Conservation (phyloP, 1,140 invertebrate genomes). For the Drosophila jambulina region DNA sequence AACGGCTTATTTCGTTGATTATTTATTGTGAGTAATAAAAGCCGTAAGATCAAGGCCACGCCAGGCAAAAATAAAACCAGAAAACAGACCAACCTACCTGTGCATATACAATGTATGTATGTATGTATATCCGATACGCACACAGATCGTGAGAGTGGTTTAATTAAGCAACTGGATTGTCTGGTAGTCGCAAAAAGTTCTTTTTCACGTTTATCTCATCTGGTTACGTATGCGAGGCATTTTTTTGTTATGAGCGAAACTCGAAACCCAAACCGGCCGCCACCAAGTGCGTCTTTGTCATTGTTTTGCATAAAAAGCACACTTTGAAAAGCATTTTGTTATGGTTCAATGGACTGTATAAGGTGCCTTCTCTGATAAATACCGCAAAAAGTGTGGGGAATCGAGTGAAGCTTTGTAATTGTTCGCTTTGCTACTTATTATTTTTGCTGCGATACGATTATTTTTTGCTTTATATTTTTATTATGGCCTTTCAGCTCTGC, state of each 20-base stretch:
- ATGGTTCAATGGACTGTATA: slow-evolving; percentile 58
- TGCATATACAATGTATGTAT: slow-evolving; percentile 1
- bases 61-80: slow-evolving; percentile 21
- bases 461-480: neutral
- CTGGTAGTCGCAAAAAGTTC: slow-evolving; percentile 25
- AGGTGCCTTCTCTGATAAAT: slow-evolving; percentile 24
- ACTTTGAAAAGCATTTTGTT: slow-evolving; percentile 43
- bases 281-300: slow-evolving; percentile 23
- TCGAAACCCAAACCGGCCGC: slow-evolving; percentile 31
- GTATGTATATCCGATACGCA: slow-evolving; percentile 4
- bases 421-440: slow-evolving; percentile 38
- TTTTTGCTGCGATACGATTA: slow-evolving; percentile 2
- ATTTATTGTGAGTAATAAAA: slow-evolving; percentile 31
- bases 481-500: slow-evolving; percentile 25
- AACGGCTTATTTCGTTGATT: slow-evolving; percentile 27
- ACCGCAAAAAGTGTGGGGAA: slow-evolving; percentile 1
- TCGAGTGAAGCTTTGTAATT: slow-evolving; percentile 19
- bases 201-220: slow-evolving; percentile 15
- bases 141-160: slow-evolving; percentile 12
- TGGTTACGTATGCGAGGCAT: slow-evolving; percentile 25
- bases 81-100: slow-evolving; percentile 9
- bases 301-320: slow-evolving; percentile 40
- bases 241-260: slow-evolving; percentile 19
- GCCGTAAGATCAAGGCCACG: slow-evolving; percentile 53
- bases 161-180: slow-evolving; percentile 43